Conservation (phyloP, 2,113 vertebrate genomes). For the Trogon melanurus region DNA sequence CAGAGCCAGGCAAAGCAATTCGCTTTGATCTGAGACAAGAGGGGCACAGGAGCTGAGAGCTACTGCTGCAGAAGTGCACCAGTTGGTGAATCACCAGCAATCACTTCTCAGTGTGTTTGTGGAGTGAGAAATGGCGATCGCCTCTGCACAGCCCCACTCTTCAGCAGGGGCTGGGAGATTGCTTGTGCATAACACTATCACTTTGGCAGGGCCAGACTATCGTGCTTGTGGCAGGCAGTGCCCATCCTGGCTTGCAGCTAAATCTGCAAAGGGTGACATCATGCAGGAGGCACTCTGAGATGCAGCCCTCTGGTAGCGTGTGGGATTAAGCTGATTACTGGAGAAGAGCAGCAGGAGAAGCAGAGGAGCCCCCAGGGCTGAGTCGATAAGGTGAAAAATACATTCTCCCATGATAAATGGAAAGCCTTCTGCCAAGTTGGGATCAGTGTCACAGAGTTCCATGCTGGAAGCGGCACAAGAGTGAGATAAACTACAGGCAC, state of each 20-base stretch:
- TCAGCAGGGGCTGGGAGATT: neutral
- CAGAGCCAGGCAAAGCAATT: neutral
- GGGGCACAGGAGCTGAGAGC: neutral
- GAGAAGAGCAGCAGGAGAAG: neutral
- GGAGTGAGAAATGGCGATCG: neutral
- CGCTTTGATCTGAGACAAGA: neutral
- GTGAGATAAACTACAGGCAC: neutral
- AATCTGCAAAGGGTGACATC: neutral
- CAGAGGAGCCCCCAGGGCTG: neutral
- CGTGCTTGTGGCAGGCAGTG: accelerated
- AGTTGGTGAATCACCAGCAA: neutral
- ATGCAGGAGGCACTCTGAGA: neutral
- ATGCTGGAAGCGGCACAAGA: neutral
- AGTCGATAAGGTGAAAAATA: neutral
- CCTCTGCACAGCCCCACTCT: neutral
- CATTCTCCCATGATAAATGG: neutral
- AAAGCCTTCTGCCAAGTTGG: neutral
- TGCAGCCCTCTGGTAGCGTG: accelerated
- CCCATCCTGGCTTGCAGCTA: neutral
- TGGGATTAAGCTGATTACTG: neutral
- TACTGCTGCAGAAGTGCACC: neutral
- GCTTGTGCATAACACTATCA: neutral
- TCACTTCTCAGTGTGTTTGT: accelerated
- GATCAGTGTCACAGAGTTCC: neutral
- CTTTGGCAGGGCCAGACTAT: neutral